Percentiles rank a stretch among this genome's conserved stretches.
These are phyloP conservation scores for Podargus strigoides DNA, from an alignment of 2,797 vertebrate species.

Conservation along the genomic window DNA sequence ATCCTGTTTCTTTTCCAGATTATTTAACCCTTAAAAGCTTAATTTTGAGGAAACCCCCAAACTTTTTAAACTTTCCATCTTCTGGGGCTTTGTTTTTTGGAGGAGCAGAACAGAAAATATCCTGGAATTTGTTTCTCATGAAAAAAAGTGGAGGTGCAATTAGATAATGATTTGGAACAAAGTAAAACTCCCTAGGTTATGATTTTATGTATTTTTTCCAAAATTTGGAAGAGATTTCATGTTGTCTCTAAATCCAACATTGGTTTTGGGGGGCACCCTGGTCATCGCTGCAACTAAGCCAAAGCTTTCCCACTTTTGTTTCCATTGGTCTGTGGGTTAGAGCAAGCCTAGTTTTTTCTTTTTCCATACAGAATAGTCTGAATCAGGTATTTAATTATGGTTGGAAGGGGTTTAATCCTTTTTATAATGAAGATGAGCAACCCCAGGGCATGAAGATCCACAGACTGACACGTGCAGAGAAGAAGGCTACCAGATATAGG, in stretches of 20 bases:
- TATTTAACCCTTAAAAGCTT: neutral
- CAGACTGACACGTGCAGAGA: neutral
- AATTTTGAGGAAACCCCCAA: neutral
- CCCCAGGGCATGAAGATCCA: neutral
- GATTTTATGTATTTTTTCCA: neutral
- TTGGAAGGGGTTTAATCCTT: neutral
- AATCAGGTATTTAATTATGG: neutral
- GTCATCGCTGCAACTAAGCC: neutral
- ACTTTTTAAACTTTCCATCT: neutral
- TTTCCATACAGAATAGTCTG: neutral
- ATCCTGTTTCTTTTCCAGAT: neutral
- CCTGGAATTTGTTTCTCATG: neutral
- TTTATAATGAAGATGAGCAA: neutral
- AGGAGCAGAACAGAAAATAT: neutral
- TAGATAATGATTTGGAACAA: neutral
- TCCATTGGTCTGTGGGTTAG: neutral
- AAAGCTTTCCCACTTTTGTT: neutral
- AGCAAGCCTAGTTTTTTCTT: neutral
- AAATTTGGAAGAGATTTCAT: neutral
- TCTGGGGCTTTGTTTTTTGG: too few species aligned
- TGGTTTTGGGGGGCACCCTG: neutral
- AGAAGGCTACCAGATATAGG: rapidly evolving
- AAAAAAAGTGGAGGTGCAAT: neutral
- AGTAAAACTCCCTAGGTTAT: neutral
- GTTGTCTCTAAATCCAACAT: neutral